Base-by-base conservation (phyloP, 2,113 vertebrate genomes). In the Misgurnus mizolepis region DNA sequence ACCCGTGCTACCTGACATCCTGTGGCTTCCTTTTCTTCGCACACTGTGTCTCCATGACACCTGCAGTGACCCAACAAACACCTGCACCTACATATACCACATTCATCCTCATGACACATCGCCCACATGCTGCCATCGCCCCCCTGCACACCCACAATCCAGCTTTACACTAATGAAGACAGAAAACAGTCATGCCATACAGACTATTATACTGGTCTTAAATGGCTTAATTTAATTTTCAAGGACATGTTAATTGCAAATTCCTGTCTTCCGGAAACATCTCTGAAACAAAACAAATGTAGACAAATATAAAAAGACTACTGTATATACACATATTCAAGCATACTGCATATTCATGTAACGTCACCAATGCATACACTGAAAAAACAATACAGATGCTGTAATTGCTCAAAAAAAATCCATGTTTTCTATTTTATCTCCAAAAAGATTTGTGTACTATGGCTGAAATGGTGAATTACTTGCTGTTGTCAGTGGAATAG, bases 161-260 rank as follows among this genome's bases (percentile, higher is more conserved):
- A 15, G 56, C 40, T 75, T 45, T 22, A 49, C 22, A 27, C 22
- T 60, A 74, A 43, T 64, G 22, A 62, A 75, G 45, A 49, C 18
- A 75, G 41, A 15, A 62, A 64, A 75, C 9, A 34, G 6, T 7
- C 3, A n/a, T 7, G 55, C 9, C 50, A n/a, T 55, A 7, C 55
- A 58, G 18, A 73, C 5, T 9, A 39, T 50, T 47, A 15, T 62
- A 45, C n/a, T 49, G 3, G 18, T n/a, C 71, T 6, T 18, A 61
- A 74, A 60, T 62, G 4, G 22, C 17, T 47, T 4, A 11, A 27
- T 49, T 47, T 6, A 45, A 49, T 61, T 60, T 61, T 45, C 71
- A 61, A 74, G n/a, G 55, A 45, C n/a, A 45, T 60, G 58, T 15
- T 61, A 74, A 60, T n/a, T 58, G n/a, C 12, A 58, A 58, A 58